phyloP scores from a whole-genome alignment of 2,113 vertebrate genomes.

The Sisor rabdophorus region DNA sequence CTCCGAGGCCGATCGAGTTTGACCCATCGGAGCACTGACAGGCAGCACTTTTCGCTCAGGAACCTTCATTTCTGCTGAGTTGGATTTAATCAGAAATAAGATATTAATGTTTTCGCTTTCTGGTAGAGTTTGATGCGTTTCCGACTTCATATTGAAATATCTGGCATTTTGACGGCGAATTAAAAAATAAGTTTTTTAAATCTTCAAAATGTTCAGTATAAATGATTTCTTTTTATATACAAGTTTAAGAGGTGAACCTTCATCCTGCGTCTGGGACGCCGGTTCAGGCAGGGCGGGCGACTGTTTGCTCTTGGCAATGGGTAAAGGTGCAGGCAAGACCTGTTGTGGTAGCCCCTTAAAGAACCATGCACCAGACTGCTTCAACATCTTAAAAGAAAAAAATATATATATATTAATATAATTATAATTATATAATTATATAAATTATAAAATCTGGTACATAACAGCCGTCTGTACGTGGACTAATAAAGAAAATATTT shows the following conservation, averaged over 20 bases:
- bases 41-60: slow-evolving; percentile 18
- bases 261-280: slow-evolving; percentile 18
- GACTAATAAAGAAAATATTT: too few relatives aligned
- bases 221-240: too few relatives aligned
- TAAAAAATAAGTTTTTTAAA: background rate
- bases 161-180: slow-evolving; percentile 29
- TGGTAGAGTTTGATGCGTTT: slow-evolving; percentile 5
- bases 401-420: background rate
- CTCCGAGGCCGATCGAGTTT: slow-evolving; percentile 49
- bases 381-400: slow-evolving; percentile 76
- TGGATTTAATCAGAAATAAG: slow-evolving; percentile 20
- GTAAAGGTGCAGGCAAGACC: slow-evolving; percentile 77
- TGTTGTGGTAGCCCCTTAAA: slow-evolving; percentile 88
- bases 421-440: too few relatives aligned
- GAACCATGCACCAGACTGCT: slow-evolving; percentile 93
- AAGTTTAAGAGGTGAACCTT: slow-evolving; percentile 33
- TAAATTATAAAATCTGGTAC: too few relatives aligned
- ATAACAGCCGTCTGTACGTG: too few relatives aligned
- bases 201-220: too few relatives aligned
- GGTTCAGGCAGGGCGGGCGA: slow-evolving; percentile 39
- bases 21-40: slow-evolving; percentile 36
- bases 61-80: slow-evolving; percentile 40
- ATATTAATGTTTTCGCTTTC: slow-evolving; percentile 24
- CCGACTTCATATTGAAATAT: slow-evolving; percentile 12
- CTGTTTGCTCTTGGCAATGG: slow-evolving; percentile 68